Evolutionary conservation across 2,797 vertebrate species (phyloP).

Genomic region (Tachyglossus aculeatus): DNA sequence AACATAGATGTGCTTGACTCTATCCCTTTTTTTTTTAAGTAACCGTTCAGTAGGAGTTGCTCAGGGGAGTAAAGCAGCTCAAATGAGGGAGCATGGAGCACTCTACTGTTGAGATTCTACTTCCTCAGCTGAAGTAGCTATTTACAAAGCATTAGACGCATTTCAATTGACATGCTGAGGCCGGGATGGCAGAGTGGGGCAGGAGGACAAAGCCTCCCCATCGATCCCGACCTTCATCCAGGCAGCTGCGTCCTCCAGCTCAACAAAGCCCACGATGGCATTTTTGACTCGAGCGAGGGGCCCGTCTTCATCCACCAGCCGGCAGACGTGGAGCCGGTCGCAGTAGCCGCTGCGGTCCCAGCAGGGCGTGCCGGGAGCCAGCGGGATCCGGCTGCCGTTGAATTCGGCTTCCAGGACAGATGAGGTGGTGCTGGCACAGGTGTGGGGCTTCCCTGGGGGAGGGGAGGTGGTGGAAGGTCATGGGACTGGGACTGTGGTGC

Average conservation of each 20-base stretch:
- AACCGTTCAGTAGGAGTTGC: neutral
- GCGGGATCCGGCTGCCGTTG: constrained; percentile 61
- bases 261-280: constrained; percentile 74
- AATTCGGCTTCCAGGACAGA: constrained; percentile 71
- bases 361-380: constrained; percentile 77
- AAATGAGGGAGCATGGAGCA: too few species aligned
- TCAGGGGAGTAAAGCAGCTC: too few species aligned
- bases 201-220: neutral
- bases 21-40: too few species aligned
- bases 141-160: too few species aligned
- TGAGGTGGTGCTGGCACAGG: constrained; percentile 80
- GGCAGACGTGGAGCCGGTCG: constrained; percentile 80
- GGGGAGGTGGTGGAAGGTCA: neutral
- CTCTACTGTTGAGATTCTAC: too few species aligned
- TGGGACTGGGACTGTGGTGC: too few species aligned
- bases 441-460: constrained; percentile 63
- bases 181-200: too few species aligned
- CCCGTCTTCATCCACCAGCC: constrained; percentile 80
- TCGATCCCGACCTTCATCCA: constrained; percentile 77
- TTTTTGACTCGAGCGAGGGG: constrained; percentile 82
- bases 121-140: too few species aligned
- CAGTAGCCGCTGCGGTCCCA: constrained; percentile 77
- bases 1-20: too few species aligned
- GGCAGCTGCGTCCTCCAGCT: constrained; percentile 73
- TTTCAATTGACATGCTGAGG: too few species aligned